phyloP scores from a whole-genome alignment of 2,113 vertebrate species.

The Reinhardtius hippoglossoides region DNA sequence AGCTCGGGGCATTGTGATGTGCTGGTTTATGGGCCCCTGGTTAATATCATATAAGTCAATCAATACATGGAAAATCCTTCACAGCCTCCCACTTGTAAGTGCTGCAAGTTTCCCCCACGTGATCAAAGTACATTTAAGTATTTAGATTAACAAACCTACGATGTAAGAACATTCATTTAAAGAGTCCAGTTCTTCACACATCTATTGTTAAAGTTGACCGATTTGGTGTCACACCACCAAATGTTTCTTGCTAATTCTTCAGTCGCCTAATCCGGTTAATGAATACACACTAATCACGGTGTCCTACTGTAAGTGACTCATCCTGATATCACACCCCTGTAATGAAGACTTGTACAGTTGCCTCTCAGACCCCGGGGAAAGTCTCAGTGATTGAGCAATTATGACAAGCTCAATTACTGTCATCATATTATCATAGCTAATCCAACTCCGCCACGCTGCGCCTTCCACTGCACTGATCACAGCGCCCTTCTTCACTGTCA shows the following conservation, averaged over 20 bases:
- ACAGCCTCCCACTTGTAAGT: slow-evolving; percentile 17
- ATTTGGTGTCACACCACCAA: background rate
- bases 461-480: slow-evolving; percentile 71
- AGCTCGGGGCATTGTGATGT: slow-evolving; percentile 35
- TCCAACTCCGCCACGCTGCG: slow-evolving; percentile 71
- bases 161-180: background rate
- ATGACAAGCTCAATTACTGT: slow-evolving; percentile 86
- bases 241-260: slow-evolving; percentile 23
- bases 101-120: slow-evolving; percentile 4
- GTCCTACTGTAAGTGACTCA: slow-evolving; percentile 75
- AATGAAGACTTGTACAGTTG: slow-evolving; percentile 76
- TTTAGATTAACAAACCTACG: slow-evolving; percentile 6
- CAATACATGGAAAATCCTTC: slow-evolving; percentile 33
- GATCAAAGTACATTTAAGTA: slow-evolving; percentile 10
- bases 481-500: slow-evolving; percentile 66
- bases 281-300: slow-evolving; percentile 52
- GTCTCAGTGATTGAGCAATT: slow-evolving; percentile 82
- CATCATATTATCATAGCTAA: slow-evolving; percentile 84
- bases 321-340: slow-evolving; percentile 70
- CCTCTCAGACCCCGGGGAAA: slow-evolving; percentile 75
- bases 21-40: slow-evolving; percentile 37
- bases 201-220: background rate
- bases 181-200: background rate
- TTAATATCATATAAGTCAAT: slow-evolving; percentile 45
- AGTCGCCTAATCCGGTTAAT: slow-evolving; percentile 36